Percentiles rank a stretch among this genome's conserved stretches.
phyloP scores from a whole-genome alignment of 2,888 invertebrate genomes.

The Rhopalosiphum nymphaeae region DNA sequence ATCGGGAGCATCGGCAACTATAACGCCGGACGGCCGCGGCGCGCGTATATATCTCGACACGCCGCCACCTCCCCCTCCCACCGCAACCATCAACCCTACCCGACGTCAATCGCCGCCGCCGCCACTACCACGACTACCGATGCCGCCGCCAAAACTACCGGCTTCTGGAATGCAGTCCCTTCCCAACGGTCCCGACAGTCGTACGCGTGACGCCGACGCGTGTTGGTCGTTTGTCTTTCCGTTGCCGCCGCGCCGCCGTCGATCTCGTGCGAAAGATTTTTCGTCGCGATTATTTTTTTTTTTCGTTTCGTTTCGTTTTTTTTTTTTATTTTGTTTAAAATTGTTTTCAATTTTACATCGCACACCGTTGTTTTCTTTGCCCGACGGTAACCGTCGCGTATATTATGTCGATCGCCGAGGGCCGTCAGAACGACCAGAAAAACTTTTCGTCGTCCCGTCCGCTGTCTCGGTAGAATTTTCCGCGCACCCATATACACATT shows the following conservation, averaged over 20 bases:
- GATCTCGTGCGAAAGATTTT: neutral
- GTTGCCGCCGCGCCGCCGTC: neutral
- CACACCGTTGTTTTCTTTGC: neutral
- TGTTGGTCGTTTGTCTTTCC: neutral
- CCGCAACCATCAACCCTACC: neutral
- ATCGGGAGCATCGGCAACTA: constrained; percentile 60
- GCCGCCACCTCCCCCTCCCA: neutral
- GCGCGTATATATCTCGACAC: neutral
- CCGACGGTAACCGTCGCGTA: neutral
- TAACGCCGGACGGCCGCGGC: neutral
- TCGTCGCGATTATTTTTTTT: neutral
- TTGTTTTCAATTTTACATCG: neutral
- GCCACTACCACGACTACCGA: neutral
- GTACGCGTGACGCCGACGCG: neutral
- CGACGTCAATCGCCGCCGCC: neutral
- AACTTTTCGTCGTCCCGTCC: neutral
- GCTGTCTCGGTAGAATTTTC: neutral
- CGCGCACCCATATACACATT: neutral
- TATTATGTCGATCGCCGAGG: neutral
- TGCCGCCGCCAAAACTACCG: neutral
- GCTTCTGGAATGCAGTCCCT: constrained; percentile 60
- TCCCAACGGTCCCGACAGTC: constrained; percentile 35
- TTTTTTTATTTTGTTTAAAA: neutral
- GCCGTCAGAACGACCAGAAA: neutral
- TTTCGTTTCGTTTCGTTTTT: neutral